These are phyloP conservation scores for Myocastor coypus DNA, from an alignment of 2,113 vertebrate genomes.

Conservation along the genomic window DNA sequence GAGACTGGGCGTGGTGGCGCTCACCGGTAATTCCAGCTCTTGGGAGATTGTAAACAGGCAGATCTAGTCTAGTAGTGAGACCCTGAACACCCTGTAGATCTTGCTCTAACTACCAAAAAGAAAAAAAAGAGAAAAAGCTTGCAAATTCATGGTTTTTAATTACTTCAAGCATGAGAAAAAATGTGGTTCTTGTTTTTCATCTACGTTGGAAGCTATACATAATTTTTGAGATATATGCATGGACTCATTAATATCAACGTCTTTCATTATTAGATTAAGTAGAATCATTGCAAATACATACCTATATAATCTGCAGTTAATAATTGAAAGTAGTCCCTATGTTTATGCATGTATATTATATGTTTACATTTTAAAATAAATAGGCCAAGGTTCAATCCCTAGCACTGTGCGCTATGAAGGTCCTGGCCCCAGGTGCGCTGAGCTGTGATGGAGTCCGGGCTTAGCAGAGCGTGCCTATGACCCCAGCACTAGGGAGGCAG, in stretches of 20 bases:
- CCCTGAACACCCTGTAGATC: too few species aligned
- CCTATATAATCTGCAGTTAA: background rate
- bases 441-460: too few species aligned
- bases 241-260: background rate
- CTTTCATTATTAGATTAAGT: background rate
- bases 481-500: too few species aligned
- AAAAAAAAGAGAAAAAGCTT: background rate
- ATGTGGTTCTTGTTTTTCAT: background rate
- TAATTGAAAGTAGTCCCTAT: background rate
- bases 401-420: too few species aligned
- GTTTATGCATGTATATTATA: background rate
- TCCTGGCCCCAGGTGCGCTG: too few species aligned
- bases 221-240: background rate
- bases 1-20: too few species aligned
- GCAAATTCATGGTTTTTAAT: background rate
- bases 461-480: too few species aligned
- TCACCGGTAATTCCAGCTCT: too few species aligned
- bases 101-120: too few species aligned
- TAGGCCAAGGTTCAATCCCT: too few species aligned
- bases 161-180: background rate
- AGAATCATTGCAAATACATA: background rate
- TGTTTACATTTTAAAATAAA: background rate
- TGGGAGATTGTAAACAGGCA: too few species aligned
- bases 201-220: background rate
- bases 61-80: too few species aligned